phyloP scores from a whole-genome alignment of 92 coral and sea anemone genomes.

The Zoanthus sansibaricus region DNA sequence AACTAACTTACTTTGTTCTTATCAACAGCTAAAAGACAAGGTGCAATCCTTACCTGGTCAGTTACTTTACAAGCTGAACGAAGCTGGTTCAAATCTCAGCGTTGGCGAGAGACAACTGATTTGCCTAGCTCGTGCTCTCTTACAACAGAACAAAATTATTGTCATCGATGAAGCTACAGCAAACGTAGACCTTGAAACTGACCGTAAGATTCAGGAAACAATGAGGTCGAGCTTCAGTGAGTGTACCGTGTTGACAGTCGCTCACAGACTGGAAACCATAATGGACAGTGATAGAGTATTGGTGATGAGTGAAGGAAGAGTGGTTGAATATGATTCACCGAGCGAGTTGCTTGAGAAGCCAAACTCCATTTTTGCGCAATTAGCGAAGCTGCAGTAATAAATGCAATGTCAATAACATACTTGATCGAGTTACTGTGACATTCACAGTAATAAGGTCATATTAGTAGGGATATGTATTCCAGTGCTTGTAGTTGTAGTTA shows the following conservation, averaged over 20 bases:
- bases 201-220: constrained; percentile 41
- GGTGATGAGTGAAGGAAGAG: constrained; percentile 33
- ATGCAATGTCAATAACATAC: not conserved
- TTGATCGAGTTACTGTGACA: not conserved
- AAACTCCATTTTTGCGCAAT: constrained; percentile 6
- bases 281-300: constrained; percentile 44
- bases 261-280: constrained; percentile 38
- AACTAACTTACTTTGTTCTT: not conserved
- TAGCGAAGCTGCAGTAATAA: not conserved
- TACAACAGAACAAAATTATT: constrained; percentile 32
- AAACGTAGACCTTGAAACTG: constrained; percentile 43
- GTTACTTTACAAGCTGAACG: constrained; percentile 12
- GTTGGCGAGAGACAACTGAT: constrained; percentile 38
- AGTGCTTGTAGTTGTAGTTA: not conserved
- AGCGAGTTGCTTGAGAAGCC: constrained; percentile 2
- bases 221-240: constrained; percentile 33
- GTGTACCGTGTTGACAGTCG: constrained; percentile 33
- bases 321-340: constrained; percentile 31
- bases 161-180: constrained; percentile 47
- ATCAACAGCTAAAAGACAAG: constrained; percentile 28
- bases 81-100: constrained; percentile 24
- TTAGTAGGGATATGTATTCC: constrained; percentile 8
- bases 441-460: constrained; percentile 1
- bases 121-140: constrained; percentile 35
- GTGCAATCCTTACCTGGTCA: constrained; percentile 34